phyloP scores from a whole-genome alignment of 2,113 vertebrate genomes.

The Megaceryle maxima region DNA sequence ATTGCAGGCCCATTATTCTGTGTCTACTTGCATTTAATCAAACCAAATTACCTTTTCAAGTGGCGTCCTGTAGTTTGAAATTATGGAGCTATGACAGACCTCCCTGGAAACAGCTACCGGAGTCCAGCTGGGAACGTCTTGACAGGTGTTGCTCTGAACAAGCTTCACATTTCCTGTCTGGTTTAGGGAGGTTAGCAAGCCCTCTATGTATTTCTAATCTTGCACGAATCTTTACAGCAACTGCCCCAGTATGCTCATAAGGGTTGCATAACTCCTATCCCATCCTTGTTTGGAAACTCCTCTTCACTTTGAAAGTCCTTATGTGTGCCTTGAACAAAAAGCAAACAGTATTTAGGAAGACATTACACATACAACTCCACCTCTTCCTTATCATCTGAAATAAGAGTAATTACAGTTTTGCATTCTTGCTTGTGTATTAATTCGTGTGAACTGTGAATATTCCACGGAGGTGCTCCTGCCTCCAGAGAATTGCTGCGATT shows the following conservation, averaged over 20 bases:
- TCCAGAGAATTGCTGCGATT: background rate
- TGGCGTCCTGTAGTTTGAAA: background rate
- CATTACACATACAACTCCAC: background rate
- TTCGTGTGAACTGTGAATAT: background rate
- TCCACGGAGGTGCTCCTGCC: background rate
- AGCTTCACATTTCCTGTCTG: background rate
- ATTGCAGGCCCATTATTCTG: background rate
- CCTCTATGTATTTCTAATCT: background rate
- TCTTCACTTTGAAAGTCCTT: background rate
- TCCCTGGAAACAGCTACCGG: background rate
- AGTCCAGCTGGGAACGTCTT: background rate
- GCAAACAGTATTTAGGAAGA: background rate
- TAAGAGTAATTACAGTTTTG: background rate
- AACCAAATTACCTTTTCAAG: conserved; percentile 33
- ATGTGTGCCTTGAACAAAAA: background rate
- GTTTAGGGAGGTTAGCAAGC: background rate
- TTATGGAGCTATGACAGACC: background rate
- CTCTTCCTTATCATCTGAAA: background rate
- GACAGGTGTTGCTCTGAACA: background rate
- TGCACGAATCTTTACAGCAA: background rate
- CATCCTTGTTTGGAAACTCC: background rate
- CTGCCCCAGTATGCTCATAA: background rate
- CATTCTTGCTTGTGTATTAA: background rate
- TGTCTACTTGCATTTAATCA: background rate
- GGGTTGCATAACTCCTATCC: background rate